Percentiles rank a stretch among this genome's conserved stretches.
Evolutionary conservation across 2,113 vertebrate genomes (phyloP).

Genomic region (Columba livia): DNA sequence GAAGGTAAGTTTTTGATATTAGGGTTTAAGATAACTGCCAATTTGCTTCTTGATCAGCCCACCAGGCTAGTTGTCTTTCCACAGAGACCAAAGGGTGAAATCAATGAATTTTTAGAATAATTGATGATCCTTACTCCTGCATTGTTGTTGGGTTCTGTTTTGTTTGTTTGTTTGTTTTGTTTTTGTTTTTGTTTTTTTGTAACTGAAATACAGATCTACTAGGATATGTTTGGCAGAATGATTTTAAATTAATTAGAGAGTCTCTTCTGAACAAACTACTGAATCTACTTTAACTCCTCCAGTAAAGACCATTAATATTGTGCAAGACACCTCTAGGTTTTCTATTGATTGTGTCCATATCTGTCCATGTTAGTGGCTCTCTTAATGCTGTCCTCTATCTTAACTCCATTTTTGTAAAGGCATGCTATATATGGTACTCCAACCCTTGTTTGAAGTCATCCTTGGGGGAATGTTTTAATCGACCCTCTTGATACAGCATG

Average conservation of each 20-base stretch:
- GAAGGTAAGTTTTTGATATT: neutral
- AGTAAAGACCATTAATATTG: neutral
- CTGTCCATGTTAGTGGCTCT: neutral
- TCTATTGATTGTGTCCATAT: neutral
- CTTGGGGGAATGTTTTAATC: neutral
- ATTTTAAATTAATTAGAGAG: neutral
- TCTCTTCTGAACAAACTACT: neutral
- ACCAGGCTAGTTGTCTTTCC: neutral
- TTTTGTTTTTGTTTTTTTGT: neutral
- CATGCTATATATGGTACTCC: neutral
- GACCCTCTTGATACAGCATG: neutral
- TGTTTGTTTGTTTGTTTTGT: too few species aligned
- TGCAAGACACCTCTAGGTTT: neutral
- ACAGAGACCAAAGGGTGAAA: neutral
- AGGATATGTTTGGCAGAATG: neutral
- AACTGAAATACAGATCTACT: neutral
- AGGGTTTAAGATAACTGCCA: neutral
- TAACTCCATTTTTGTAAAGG: neutral
- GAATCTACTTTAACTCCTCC: neutral
- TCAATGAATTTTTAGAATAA: neutral
- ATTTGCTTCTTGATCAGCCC: neutral
- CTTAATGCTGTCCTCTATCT: neutral
- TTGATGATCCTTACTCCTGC: rapidly evolving
- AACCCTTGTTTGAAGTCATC: neutral
- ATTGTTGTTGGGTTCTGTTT: rapidly evolving